A percentile compares a stretch with the other conserved stretches of the same genome.
These are phyloP conservation scores for Caenorhabditis uteleia DNA, from an alignment of 2,888 invertebrate species.

Conservation along the genomic window DNA sequence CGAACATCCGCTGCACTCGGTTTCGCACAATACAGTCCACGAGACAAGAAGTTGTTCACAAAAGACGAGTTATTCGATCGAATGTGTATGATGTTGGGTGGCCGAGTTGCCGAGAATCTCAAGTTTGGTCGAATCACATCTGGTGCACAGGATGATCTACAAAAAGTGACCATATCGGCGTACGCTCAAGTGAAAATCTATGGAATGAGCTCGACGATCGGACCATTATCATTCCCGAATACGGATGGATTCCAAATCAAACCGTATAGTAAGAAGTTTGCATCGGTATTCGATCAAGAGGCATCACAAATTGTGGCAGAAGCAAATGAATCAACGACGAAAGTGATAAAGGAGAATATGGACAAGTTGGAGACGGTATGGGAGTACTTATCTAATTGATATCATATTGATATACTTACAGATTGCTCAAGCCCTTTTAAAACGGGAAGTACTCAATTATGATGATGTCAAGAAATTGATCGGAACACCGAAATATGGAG, in stretches of 20 bases:
- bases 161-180: slow-evolving; percentile 74
- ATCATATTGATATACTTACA: slow-evolving; percentile 29
- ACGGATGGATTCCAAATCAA: slow-evolving; percentile 73
- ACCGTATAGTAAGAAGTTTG: slow-evolving; percentile 86
- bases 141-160: slow-evolving; percentile 90
- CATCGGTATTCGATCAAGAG: slow-evolving; percentile 85
- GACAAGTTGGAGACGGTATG: slow-evolving; percentile 78
- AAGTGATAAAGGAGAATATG: slow-evolving; percentile 79
- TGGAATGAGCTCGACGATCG: slow-evolving; percentile 87
- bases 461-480: slow-evolving; percentile 83
- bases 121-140: slow-evolving; percentile 85
- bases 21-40: slow-evolving; percentile 90
- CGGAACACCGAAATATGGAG: slow-evolving; percentile 81
- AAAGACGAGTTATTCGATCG: slow-evolving; percentile 90
- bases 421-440: slow-evolving; percentile 71
- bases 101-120: slow-evolving; percentile 89
- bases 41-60: slow-evolving; percentile 85
- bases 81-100: slow-evolving; percentile 97
- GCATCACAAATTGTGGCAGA: slow-evolving; percentile 79
- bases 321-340: slow-evolving; percentile 84
- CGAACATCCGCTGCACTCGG: slow-evolving; percentile 89
- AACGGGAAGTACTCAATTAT: slow-evolving; percentile 72
- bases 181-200: slow-evolving; percentile 77
- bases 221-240: slow-evolving; percentile 81
- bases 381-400: slow-evolving; percentile 4